phyloP scores from a whole-genome alignment of 2,888 invertebrate species.

The Coelopa pilipes region DNA sequence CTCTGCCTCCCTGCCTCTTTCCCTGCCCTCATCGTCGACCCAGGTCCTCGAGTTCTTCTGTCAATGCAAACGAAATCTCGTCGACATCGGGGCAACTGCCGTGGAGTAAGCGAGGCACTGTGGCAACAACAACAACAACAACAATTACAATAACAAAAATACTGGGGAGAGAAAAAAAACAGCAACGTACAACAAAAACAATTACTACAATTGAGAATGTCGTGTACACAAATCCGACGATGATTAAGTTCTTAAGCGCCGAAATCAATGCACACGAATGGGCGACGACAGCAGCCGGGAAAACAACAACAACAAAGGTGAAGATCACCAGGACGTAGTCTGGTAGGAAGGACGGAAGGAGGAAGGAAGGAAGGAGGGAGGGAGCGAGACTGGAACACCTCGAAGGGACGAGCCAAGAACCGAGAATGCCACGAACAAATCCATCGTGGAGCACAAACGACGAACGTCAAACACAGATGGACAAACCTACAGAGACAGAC shows the following conservation, averaged over 20 bases:
- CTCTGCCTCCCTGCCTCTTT: too few relatives aligned
- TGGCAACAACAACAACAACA: constrained; percentile 46
- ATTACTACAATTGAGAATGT: constrained; percentile 8
- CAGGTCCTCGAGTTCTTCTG: too few relatives aligned
- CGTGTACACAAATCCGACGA: constrained; percentile 42
- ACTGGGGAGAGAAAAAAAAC: constrained; percentile 26
- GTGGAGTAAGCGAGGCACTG: too few relatives aligned
- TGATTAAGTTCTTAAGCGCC: constrained; percentile 61
- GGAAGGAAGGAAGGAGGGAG: not conserved
- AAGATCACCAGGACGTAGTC: too few relatives aligned
- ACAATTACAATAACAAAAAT: constrained; percentile 33
- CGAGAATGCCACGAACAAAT: not conserved
- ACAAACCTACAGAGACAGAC: not conserved
- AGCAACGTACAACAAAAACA: constrained; percentile 4
- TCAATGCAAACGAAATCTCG: constrained; percentile 35
- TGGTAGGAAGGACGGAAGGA: not conserved
- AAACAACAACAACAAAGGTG: not conserved
- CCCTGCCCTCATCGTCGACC: too few relatives aligned
- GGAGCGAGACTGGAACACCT: not conserved
- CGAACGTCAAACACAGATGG: not conserved
- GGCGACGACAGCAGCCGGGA: constrained; percentile 36
- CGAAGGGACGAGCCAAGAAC: too few relatives aligned
- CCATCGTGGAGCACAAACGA: not conserved
- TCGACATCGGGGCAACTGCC: constrained; percentile 11
- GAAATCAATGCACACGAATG: constrained; percentile 64